These are phyloP conservation scores for Microctenopoma steveboyesi DNA, from an alignment of 2,797 vertebrate species.

Conservation along the genomic window DNA sequence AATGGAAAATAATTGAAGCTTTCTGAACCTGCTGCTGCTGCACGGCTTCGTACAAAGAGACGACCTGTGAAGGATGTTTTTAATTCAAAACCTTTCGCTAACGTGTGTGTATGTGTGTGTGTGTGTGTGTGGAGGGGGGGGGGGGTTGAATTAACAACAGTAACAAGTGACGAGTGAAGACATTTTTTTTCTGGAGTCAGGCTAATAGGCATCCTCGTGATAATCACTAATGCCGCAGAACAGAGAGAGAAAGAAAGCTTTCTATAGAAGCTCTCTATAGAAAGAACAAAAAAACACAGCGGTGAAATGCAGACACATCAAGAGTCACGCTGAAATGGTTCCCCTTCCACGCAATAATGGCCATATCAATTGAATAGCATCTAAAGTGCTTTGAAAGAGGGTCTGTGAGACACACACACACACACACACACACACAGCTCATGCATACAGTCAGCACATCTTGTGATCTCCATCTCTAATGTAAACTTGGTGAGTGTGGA, in stretches of 20 bases:
- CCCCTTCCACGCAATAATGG: constrained; percentile 68
- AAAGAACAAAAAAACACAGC: constrained; percentile 33
- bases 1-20: constrained; percentile 83
- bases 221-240: constrained; percentile 75
- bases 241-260: constrained; percentile 61
- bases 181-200: constrained; percentile 21
- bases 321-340: constrained; percentile 70
- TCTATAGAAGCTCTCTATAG: constrained; percentile 59
- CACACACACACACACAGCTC: constrained; percentile 23
- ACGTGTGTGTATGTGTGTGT: constrained; percentile 10
- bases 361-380: constrained; percentile 74
- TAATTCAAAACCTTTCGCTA: constrained; percentile 72
- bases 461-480: constrained; percentile 79
- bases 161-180: constrained; percentile 42
- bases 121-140: neutral
- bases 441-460: constrained; percentile 63
- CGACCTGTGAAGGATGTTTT: constrained; percentile 79
- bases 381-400: constrained; percentile 76
- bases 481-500: constrained; percentile 59
- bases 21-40: constrained; percentile 54
- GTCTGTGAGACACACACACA: constrained; percentile 25
- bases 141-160: constrained; percentile 5
- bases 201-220: constrained; percentile 69
- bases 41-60: constrained; percentile 61
- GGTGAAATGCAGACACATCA: constrained; percentile 71